Base-by-base conservation (phyloP, 1,140 invertebrate species). In the Eupeodes corollae region DNA sequence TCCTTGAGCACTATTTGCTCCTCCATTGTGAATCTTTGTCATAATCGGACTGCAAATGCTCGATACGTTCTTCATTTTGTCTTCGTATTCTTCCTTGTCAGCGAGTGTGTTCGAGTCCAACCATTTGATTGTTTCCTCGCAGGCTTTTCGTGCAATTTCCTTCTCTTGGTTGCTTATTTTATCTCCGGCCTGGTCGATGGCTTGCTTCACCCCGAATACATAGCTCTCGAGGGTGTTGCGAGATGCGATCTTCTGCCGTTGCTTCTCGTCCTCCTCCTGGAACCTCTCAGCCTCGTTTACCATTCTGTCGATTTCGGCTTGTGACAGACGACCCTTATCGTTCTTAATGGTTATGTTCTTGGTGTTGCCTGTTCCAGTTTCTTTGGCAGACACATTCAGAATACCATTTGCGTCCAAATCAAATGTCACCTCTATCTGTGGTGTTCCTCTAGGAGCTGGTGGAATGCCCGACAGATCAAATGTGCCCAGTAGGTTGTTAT, bases 281-380 rank as follows among this genome's bases (percentile, higher is more conserved):
- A 60, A 62, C 19, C 51, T 53, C 48, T 62, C 59, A 8, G 59
- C 59, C 46, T 62, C 59, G 50, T 52, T 56, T 6, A 62, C 58
- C 59, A 62, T 62, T 47, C 59, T 56, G 47, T 91, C 84, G 56
- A 91, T 91, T 52, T 89, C 86, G 19, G 85, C 82, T 58, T 90
- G 86, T 10, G 75, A 79, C 5, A 88, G 69, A 46, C 88, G 75
- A 33, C 86, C 84, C 59, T 88, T 88, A 63, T 91, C 86, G 59
- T 90, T 90, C 30, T 83, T 87, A 50, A 90, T 88, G 13, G 82
- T 86, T 54, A 91, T 89, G 59, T 88, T 85, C 74, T 76, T 46
- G 67, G 75, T 38, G 77, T 70, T 74, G 5, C 75, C 73, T 1
- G 73, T 75, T 44, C 71, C 71, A 48, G 67, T 72, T 54, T 79